Conservation (phyloP, 2,113 vertebrate species). For the Daubentonia madagascariensis region DNA sequence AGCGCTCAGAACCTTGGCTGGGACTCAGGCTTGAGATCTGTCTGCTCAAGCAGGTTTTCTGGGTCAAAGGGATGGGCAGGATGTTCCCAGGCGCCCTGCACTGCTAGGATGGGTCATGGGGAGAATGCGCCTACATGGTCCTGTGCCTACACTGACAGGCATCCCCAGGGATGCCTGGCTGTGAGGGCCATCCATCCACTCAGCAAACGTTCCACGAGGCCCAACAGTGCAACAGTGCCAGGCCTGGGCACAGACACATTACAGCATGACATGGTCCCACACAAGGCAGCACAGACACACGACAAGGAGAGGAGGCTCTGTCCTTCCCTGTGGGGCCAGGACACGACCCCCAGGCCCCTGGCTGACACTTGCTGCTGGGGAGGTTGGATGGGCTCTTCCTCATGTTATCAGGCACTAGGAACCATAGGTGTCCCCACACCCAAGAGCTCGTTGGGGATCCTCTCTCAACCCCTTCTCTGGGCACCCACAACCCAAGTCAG, state of each 20-base stretch:
- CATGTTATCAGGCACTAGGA: accelerated
- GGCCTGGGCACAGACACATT: too few relatives aligned
- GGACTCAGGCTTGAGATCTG: not conserved
- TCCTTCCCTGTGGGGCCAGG: not conserved
- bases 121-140: accelerated
- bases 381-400: not conserved
- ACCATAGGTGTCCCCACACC: not conserved
- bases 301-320: not conserved
- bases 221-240: too few relatives aligned
- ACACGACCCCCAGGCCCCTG: not conserved
- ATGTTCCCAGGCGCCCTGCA: not conserved
- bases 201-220: not conserved
- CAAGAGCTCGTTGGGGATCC: not conserved
- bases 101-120: not conserved
- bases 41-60: not conserved
- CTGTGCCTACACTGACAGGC: not conserved
- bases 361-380: not conserved
- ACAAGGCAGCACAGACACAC: not conserved
- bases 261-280: not conserved
- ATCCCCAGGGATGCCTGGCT: not conserved
- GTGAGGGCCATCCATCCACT: accelerated
- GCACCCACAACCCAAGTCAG: not conserved
- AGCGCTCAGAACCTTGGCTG: accelerated
- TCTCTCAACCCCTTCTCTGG: not conserved
- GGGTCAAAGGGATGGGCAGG: not conserved